A percentile compares a stretch with the other conserved stretches of the same genome.
Evolutionary conservation across 2,797 vertebrate species (phyloP).

Genomic region (Danio albolineatus): DNA sequence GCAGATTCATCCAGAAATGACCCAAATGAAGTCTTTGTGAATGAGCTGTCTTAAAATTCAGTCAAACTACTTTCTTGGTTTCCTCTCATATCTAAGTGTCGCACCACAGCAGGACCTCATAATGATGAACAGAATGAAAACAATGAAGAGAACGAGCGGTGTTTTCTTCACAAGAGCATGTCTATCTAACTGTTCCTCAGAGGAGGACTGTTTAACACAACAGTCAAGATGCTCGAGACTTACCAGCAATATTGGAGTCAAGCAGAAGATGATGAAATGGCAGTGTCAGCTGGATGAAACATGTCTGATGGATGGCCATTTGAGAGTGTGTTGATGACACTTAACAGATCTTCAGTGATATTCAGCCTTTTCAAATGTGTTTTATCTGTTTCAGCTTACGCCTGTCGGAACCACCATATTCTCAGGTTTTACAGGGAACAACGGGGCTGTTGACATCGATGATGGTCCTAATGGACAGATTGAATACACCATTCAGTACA

Average conservation of each 20-base stretch:
- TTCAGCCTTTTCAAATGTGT: not conserved
- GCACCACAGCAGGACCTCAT: slow-evolving; percentile 29
- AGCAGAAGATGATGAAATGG: slow-evolving; percentile 42
- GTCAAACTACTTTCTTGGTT: slow-evolving; percentile 56
- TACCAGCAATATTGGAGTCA: slow-evolving; percentile 4
- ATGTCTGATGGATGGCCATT: too few species aligned
- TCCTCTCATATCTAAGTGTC: slow-evolving; percentile 47
- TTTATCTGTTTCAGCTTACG: slow-evolving; percentile 83
- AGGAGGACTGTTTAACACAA: slow-evolving; percentile 31
- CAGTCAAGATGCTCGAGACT: slow-evolving; percentile 22
- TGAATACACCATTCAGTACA: slow-evolving; percentile 94
- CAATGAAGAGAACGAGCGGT: slow-evolving; percentile 6
- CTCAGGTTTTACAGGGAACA: slow-evolving; percentile 91
- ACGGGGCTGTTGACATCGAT: slow-evolving; percentile 93
- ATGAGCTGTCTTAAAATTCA: too few species aligned
- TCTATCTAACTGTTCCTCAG: slow-evolving; percentile 45
- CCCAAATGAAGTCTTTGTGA: too few species aligned
- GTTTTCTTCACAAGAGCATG: slow-evolving; percentile 36
- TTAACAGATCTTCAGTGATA: not conserved
- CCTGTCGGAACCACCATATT: slow-evolving; percentile 97
- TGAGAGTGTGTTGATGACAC: not conserved
- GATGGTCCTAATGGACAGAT: slow-evolving; percentile 98
- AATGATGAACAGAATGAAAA: slow-evolving; percentile 38
- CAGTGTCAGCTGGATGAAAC: not conserved
- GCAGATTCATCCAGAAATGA: too few species aligned